Evolutionary conservation across 2,113 vertebrate species (phyloP), one percentile per base, ranked within the genome.

Genomic region (Halichoerus grypus): DNA sequence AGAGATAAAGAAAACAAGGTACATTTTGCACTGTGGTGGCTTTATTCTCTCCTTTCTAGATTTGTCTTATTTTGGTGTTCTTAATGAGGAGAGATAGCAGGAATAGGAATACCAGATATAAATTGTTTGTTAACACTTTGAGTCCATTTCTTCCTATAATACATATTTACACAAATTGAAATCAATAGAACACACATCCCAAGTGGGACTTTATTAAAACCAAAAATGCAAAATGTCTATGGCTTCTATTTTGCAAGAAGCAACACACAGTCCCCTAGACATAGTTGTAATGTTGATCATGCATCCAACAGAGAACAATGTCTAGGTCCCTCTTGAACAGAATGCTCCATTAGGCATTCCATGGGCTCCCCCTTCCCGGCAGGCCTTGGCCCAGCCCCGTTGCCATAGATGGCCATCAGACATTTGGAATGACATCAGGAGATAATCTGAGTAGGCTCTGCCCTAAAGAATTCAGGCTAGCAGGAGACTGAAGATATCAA

Each of bases 401-500:
- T 97, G 96, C 97, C 98, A 97, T 97, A 97, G 85, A 98, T 93
- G 97, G 95, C 88, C 92, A 97, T 84, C 91, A 98, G 98, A 98
- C 86, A 96, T 96, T 97, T 95, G 74, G 81, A 98, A 97, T 98
- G 95, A 96, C 97, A 98, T 90, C 98, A 97, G 53, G 67, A 97
- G 93, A 84, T 89, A 74, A 77, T 98, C 97, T 98, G 85, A 91
- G 88, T 85, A 95, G 90, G 28, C 95, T 96, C 88, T 97, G 79
- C 93, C 95, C 96, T 94, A 57, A 98, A 97, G 97, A 98, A 97
- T 98, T 97, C 93, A 95, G 93, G 82, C 91, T 90, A 95, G 93
- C 95, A 93, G 72, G 95, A 97, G 96, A 91, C 96, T 53, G 24
- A 88, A 97, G 97, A 97, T 97, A 98, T 96, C 94, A 97, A 46